These are phyloP conservation scores for Ormyrus rosae DNA, from an alignment of 2,888 invertebrate genomes.

Conservation along the genomic window DNA sequence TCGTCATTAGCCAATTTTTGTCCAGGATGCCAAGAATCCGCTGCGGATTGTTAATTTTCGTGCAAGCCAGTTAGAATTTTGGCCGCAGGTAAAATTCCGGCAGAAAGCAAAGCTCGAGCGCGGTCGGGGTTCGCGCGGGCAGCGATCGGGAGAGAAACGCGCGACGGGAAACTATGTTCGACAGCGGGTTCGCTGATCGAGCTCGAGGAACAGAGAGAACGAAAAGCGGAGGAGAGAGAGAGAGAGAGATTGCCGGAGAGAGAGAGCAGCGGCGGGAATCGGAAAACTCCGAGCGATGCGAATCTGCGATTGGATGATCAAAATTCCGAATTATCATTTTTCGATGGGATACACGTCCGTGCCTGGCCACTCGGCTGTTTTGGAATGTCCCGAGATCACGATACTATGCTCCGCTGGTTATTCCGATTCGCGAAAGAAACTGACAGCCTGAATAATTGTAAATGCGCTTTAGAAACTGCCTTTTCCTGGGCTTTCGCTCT, in stretches of 20 bases:
- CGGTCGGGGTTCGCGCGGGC: slow-evolving; percentile 6
- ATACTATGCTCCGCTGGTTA: too few relatives aligned
- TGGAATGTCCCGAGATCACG: too few relatives aligned
- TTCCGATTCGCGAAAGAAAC: neutral
- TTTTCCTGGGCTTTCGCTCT: too few relatives aligned
- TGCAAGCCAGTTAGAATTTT: slow-evolving; percentile 26
- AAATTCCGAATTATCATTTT: slow-evolving; percentile 37
- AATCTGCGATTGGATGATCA: slow-evolving; percentile 29
- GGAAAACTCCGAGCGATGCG: slow-evolving; percentile 35
- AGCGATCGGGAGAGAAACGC: neutral
- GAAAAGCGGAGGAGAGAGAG: neutral
- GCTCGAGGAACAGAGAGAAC: slow-evolving; percentile 9
- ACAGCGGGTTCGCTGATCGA: neutral
- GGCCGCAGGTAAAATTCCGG: slow-evolving; percentile 28
- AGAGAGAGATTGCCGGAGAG: neutral
- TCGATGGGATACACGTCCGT: neutral
- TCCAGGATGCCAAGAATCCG: slow-evolving; percentile 29
- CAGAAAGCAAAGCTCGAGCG: slow-evolving; percentile 25
- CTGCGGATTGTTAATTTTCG: slow-evolving; percentile 33
- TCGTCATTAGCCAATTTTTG: slow-evolving; percentile 10
- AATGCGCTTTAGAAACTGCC: too few relatives aligned
- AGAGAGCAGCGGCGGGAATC: slow-evolving; percentile 5
- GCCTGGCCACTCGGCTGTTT: too few relatives aligned
- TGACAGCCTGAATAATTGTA: too few relatives aligned
- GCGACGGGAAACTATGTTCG: slow-evolving; percentile 39